phyloP scores from a whole-genome alignment of 2,113 vertebrate species.

The Catagonus wagneri region DNA sequence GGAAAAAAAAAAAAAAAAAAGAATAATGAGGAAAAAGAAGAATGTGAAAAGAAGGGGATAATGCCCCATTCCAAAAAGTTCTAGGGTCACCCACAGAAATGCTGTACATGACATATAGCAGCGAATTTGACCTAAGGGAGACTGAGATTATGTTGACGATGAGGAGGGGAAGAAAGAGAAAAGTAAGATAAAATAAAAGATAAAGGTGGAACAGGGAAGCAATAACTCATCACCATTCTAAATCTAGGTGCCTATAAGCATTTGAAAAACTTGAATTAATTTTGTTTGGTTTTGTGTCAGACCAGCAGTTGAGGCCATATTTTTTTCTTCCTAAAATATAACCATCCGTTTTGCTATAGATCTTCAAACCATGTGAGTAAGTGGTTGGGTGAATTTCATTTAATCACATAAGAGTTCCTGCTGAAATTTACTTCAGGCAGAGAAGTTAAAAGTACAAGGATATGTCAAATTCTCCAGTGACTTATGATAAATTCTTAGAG shows the following conservation, averaged over 20 bases:
- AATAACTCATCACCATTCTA: background rate
- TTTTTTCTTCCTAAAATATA: constrained; percentile 58
- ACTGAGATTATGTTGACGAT: background rate
- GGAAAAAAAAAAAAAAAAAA: too few relatives aligned
- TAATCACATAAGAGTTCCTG: constrained; percentile 32
- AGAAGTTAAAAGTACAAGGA: constrained; percentile 46
- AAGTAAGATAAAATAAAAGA: background rate
- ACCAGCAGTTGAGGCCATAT: background rate
- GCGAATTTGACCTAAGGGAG: background rate
- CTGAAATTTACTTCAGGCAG: constrained; percentile 63
- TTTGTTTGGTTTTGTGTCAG: constrained; percentile 36
- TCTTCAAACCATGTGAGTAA: constrained; percentile 40
- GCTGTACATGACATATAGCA: background rate
- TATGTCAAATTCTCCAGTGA: constrained; percentile 58
- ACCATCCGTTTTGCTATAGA: background rate
- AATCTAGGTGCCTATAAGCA: background rate
- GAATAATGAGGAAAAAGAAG: background rate
- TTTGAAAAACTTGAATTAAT: constrained; percentile 1
- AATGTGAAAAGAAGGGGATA: background rate
- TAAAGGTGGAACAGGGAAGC: background rate
- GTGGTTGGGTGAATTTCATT: constrained; percentile 62
- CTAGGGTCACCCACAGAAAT: background rate
- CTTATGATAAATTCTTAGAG: constrained; percentile 64
- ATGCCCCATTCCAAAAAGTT: background rate
- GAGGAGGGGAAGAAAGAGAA: background rate